Percentiles rank a stretch among this genome's conserved stretches.
phyloP scores from a whole-genome alignment of 2,888 invertebrate genomes.

The Didymodactylos carnosus region DNA sequence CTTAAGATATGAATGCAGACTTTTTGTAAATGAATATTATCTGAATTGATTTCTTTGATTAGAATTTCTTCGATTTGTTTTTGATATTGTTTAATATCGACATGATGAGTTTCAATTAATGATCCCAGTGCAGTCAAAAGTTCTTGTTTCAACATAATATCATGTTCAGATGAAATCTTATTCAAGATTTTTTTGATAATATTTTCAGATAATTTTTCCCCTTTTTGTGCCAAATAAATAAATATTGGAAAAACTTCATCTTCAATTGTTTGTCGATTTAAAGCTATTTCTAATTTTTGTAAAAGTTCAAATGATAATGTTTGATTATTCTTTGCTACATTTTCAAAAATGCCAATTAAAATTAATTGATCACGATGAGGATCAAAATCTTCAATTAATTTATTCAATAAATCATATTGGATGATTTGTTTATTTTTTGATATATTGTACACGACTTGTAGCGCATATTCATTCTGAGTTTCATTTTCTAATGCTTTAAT shows the following conservation, averaged over 20 bases:
- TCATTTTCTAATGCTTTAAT: not conserved
- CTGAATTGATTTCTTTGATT: not conserved
- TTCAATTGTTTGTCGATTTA: not conserved
- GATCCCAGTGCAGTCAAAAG: not conserved
- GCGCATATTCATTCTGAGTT: not conserved
- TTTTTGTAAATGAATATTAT: not conserved
- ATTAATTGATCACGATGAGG: not conserved
- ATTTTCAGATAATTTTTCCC: not conserved
- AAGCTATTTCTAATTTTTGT: not conserved
- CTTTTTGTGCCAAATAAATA: not conserved
- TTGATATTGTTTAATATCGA: not conserved
- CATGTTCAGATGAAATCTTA: not conserved
- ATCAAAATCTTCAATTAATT: not conserved
- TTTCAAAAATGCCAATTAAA: not conserved
- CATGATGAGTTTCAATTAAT: not conserved
- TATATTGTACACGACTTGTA: not conserved
- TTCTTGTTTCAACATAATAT: not conserved
- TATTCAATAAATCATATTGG: not conserved
- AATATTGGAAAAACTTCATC: not conserved
- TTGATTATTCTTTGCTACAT: not conserved
- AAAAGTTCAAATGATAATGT: not conserved
- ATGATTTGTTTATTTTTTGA: not conserved
- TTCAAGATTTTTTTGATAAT: not conserved
- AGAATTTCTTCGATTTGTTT: not conserved
- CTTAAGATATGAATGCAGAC: not conserved